Evolutionary conservation across 2,888 invertebrate species (phyloP), one percentile per base, ranked within the genome.

Genomic region (Aquatica leii): DNA sequence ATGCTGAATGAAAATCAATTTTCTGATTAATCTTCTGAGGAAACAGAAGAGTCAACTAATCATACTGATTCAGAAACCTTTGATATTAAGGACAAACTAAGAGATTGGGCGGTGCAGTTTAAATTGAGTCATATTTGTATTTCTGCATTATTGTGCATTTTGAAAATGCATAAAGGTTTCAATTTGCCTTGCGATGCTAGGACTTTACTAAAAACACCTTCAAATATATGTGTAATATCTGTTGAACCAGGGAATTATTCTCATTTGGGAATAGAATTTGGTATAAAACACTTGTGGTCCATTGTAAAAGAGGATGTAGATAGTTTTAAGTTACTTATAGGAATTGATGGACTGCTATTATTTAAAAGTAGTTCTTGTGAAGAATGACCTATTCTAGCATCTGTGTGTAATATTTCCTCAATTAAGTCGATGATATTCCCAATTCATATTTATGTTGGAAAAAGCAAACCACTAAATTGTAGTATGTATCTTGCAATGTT

Each of bases 391-490:
- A 54, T 54, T 41, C 20, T 54, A 41, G 40, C 31, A 14, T 41
- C 40, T 41, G 54, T 54, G n/a, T 43, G 12, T 8, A 54, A 54
- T 54, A 20, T 54, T 14, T 41, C 54, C 9, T 54, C 41, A 8
- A 54, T 54, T 12, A 54, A 24, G 40, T 21, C 41, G 11, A 9
- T 54, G 1, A 21, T 54, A n/a, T 54, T 41, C 40, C 54, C 59
- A 21, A 37, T 62, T 35, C 49, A 57, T 11, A 12, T 62, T 18
- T 58, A 49, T 37, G 37, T 50, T 51, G 57, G 62, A 1, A 51
- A 53, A n/a, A 50, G 48, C 20, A 61, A 62, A 24, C 56, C 51
- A 17, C 1, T 17, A 21, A 34, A 15, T 18, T 20, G 48, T 46
- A 49, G 48, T 12, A 21, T 2, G 1, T 61, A 24, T 62, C 52